Conservation (phyloP, 1,140 invertebrate species). For the Drosophila parvula region DNA sequence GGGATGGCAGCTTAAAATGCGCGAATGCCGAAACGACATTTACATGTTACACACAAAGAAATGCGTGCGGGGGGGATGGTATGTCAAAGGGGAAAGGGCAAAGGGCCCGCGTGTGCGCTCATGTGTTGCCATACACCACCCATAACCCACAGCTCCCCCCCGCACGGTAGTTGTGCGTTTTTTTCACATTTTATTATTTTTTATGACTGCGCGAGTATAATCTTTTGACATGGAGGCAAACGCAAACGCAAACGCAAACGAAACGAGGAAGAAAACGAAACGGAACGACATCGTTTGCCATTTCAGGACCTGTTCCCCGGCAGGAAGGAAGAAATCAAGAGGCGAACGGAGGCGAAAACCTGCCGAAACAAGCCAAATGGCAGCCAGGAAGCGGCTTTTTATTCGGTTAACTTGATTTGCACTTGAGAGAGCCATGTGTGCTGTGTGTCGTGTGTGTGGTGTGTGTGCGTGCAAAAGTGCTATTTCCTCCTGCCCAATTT, state of each 20-base stretch:
- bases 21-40: slow-evolving; percentile 56
- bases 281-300: slow-evolving; percentile 64
- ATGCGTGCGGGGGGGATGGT: slow-evolving; percentile 33
- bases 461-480: slow-evolving; percentile 45
- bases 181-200: slow-evolving; percentile 81
- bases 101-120: slow-evolving; percentile 62
- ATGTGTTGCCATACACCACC: slow-evolving; percentile 53
- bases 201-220: slow-evolving; percentile 74
- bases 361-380: slow-evolving; percentile 67
- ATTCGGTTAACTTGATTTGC: slow-evolving; percentile 75
- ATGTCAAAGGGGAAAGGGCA: slow-evolving; percentile 5
- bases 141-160: neutral
- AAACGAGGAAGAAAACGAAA: slow-evolving; percentile 56
- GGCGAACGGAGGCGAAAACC: slow-evolving; percentile 53
- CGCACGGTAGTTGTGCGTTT: slow-evolving; percentile 50
- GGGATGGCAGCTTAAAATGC: slow-evolving; percentile 46
- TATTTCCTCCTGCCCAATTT: slow-evolving; percentile 43
- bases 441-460: slow-evolving; percentile 10
- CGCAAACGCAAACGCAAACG: slow-evolving; percentile 24
- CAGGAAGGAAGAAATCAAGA: slow-evolving; percentile 80
- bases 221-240: slow-evolving; percentile 45
- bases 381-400: slow-evolving; percentile 51
- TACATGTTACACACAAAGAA: slow-evolving; percentile 57
- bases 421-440: slow-evolving; percentile 39
- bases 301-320: slow-evolving; percentile 54